Percentiles rank a stretch among this genome's conserved stretches.
Conservation (phyloP, 2,888 invertebrate genomes). For the Linyphia triangularis region DNA sequence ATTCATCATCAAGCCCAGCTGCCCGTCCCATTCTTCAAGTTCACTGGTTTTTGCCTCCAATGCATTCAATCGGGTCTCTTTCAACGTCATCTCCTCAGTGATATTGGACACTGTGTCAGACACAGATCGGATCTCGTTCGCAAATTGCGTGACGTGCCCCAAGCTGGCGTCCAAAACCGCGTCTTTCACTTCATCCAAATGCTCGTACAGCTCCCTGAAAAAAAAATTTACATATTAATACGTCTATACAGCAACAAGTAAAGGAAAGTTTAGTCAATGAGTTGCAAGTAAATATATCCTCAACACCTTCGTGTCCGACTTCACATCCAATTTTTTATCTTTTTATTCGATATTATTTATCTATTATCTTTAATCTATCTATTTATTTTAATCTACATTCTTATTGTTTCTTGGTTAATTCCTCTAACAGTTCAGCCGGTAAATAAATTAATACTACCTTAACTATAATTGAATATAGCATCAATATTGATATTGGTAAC, state of each 20-base stretch:
- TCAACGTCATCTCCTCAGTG: background rate
- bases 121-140: constrained; percentile 11
- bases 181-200: constrained; percentile 25
- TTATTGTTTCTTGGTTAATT: no score
- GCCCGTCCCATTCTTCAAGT: background rate
- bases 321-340: no score
- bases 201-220: constrained; percentile 32
- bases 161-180: constrained; percentile 9
- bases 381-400: no score
- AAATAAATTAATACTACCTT: no score
- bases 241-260: background rate
- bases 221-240: background rate
- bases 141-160: background rate
- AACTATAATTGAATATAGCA: no score
- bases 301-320: no score
- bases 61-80: background rate
- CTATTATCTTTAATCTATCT: no score
- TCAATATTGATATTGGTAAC: no score
- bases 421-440: no score
- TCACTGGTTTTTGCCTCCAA: background rate
- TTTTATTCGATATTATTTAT: no score
- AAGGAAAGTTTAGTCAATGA: background rate
- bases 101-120: background rate
- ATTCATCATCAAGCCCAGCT: background rate
- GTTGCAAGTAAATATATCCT: background rate